Evolutionary conservation across 64 coral and sea anemone genomes (phyloP), one percentile per base, ranked within the genome.

Genomic region (Montipora capricornis): DNA sequence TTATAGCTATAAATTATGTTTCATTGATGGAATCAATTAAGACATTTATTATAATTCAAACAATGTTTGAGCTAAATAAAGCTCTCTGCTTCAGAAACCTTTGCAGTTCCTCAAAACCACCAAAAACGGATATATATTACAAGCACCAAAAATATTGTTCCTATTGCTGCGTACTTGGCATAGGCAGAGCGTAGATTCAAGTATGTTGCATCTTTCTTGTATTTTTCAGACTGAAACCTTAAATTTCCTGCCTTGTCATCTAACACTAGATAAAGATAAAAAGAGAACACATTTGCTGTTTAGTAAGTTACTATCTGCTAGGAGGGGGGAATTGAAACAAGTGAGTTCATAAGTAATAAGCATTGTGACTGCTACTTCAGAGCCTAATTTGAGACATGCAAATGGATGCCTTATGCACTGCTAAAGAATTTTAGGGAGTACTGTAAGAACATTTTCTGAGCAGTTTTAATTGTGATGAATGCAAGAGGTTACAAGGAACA

Each of bases 161-260:
- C 98, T 75, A 99, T 75, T 8, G 98, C 98, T 71, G 98, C 98
- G 71, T 99, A 99, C 87, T 99, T 99, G 68, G 98, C 98, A 89
- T 99, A 99, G 13, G 95, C 85, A 47, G 98, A 96, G n/a, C 98
- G 87, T 52, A 96, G 81, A 87, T 99, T 99, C 20, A 99, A 79
- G 71, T 99, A 99, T 1, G 95, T 93, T 52, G 98, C 98, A 92
- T 99, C 98, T 80, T 96, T 96, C 88, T 99, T 99, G 85, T 96
- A 99, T 89, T 96, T 96, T 55, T 96, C 98, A 6, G 98, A 99
- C 68, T 96, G 94, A 83, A 94, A 99, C 75, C 94, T 87, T 55
- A 99, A 89, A 76, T 99, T 99, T 80, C 98, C 98, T 69, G 98
- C 98, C 83, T 99, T 99, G 83, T 99, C 98, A 94, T 99, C 98